A percentile compares a stretch with the other conserved stretches of the same genome.
phyloP scores from a whole-genome alignment of 2,888 invertebrate species.

The Drosophila barbarae region DNA sequence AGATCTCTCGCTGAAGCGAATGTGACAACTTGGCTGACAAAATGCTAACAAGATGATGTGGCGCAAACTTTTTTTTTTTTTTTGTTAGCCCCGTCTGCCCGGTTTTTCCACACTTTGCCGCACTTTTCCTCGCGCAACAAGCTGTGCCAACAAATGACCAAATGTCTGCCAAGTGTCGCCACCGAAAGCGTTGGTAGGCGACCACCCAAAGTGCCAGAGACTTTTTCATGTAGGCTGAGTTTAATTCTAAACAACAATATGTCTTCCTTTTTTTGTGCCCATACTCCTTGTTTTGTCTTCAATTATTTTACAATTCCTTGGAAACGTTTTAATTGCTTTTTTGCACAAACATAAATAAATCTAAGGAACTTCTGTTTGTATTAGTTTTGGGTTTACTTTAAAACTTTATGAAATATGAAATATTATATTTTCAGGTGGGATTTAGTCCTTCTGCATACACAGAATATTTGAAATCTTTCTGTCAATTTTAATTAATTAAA shows the following conservation, averaged over 20 bases:
- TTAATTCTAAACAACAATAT: constrained; percentile 28
- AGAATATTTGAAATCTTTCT: too few relatives aligned
- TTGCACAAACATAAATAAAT: constrained; percentile 7
- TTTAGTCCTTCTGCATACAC: too few relatives aligned
- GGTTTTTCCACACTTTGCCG: constrained; percentile 21
- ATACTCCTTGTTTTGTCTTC: constrained; percentile 3
- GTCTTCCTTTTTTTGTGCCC: constrained; percentile 1
- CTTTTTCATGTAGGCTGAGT: constrained; percentile 24
- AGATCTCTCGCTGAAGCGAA: constrained; percentile 46
- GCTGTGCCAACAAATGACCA: constrained; percentile 71
- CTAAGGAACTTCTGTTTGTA: not conserved
- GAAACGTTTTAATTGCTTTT: constrained; percentile 5
- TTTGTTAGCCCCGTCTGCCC: constrained; percentile 24
- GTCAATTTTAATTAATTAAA: too few relatives aligned
- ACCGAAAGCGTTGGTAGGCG: constrained; percentile 23
- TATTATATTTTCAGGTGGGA: too few relatives aligned
- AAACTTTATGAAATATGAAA: not conserved
- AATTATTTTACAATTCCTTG: constrained; percentile 39
- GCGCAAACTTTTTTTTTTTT: constrained; percentile 39
- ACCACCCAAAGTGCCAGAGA: constrained; percentile 34
- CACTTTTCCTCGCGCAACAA: constrained; percentile 50
- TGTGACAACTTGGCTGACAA: constrained; percentile 74
- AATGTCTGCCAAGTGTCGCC: constrained; percentile 65
- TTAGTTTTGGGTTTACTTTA: too few relatives aligned
- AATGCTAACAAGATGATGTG: constrained; percentile 73